These are phyloP conservation scores for Phyllotreta cruciferae DNA, from an alignment of 2,888 invertebrate genomes.

Conservation along the genomic window DNA sequence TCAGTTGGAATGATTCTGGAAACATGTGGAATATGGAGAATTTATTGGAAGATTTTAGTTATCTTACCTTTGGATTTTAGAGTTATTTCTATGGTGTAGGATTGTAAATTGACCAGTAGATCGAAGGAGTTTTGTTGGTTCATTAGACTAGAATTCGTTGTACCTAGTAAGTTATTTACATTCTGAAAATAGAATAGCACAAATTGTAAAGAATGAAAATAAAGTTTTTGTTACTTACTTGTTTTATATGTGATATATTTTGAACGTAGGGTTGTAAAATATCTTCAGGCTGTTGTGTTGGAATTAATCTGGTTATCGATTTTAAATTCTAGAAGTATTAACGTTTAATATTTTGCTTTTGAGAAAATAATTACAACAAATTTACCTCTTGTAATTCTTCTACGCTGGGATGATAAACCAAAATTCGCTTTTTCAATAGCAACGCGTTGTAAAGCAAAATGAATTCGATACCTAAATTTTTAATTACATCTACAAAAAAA, in stretches of 20 bases:
- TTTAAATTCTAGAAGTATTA: conserved; percentile 1
- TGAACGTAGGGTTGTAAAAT: conserved; percentile 5
- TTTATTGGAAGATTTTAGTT: background rate
- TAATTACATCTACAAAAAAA: conserved; percentile 13
- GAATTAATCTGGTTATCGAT: conserved; percentile 6
- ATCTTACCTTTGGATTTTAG: conserved; percentile 9
- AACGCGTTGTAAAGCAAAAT: conserved; percentile 21
- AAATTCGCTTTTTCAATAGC: conserved; percentile 13
- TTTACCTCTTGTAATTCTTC: conserved; percentile 20
- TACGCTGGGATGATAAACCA: conserved; percentile 16
- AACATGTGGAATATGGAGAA: background rate
- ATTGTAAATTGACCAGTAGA: conserved; percentile 14
- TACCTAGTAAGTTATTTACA: background rate
- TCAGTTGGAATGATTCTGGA: conserved; percentile 3
- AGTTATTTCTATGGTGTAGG: background rate
- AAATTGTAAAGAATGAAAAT: background rate
- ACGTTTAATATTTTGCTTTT: too few species aligned
- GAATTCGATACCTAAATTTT: conserved; percentile 13
- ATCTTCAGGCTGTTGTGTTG: conserved; percentile 11
- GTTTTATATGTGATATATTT: conserved; percentile 1
- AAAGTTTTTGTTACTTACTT: background rate
- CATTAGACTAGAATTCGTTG: conserved; percentile 8
- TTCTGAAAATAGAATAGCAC: background rate
- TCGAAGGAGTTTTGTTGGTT: conserved; percentile 7
- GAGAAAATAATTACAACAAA: background rate